Percentiles rank a stretch among this genome's conserved stretches.
phyloP scores from a whole-genome alignment of 2,113 vertebrate genomes.

The Mystacornis crossleyi region DNA sequence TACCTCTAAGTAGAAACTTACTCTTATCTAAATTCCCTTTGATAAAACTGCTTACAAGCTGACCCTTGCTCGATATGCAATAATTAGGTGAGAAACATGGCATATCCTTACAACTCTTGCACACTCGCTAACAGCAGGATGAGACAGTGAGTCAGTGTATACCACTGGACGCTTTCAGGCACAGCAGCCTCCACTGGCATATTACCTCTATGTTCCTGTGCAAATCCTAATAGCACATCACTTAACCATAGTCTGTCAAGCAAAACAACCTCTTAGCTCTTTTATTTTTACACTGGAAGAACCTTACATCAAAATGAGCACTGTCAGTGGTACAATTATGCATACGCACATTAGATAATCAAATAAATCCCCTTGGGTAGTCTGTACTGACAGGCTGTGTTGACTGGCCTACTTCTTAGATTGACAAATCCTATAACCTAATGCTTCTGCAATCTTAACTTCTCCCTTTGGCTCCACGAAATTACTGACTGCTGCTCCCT shows the following conservation, averaged over 20 bases:
- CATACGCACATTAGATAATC: background rate
- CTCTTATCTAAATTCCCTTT: background rate
- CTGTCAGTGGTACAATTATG: background rate
- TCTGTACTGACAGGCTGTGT: background rate
- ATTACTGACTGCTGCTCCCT: background rate
- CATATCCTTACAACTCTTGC: background rate
- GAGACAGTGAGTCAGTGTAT: background rate
- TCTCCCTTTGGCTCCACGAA: background rate
- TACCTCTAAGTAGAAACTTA: background rate
- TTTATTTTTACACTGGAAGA: background rate
- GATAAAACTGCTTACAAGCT: background rate
- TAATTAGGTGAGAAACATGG: background rate
- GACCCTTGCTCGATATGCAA: background rate
- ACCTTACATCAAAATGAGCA: background rate
- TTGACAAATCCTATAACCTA: background rate
- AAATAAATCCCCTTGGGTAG: background rate
- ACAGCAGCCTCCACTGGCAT: background rate
- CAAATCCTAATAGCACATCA: background rate
- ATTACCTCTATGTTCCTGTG: background rate
- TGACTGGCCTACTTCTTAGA: background rate
- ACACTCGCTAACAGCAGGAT: background rate
- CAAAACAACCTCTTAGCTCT: background rate
- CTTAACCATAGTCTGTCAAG: background rate
- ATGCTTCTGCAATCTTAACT: background rate
- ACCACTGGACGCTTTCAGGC: background rate